Base-by-base conservation (phyloP, 1,140 invertebrate genomes). In the Cryptotermes secundus region DNA sequence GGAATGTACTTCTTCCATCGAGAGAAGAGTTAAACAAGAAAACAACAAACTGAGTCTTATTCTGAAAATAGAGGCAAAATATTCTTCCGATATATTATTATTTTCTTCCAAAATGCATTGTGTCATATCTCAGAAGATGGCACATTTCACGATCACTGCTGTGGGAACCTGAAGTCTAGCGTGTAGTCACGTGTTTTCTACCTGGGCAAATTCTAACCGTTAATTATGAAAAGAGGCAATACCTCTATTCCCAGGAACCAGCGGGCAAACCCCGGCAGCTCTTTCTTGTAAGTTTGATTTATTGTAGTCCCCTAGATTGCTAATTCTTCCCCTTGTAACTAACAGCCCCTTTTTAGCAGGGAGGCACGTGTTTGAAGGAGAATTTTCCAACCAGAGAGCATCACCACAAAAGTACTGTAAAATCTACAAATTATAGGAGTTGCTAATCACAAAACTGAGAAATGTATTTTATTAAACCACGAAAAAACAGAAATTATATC, bases 351-450 rank as follows among this genome's bases (percentile, higher is more conserved):
- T 72, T 72, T 72, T 72, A 72, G 14, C 59, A 72, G 59, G 59
- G 59, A 72, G 59, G 26, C 59, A 72, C 59, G 59, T 26, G 26
- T 72, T 72, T 31, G 59, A 31, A 72, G 59, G 31, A 72, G n/a
- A 6, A 72, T 72, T 72, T 31, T 72, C 26, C 9, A 72, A 9
- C 59, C 59, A 72, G 31, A 72, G n/a, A 72, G 7, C 26, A 31
- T 2, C 26, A 26, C 59, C 26, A 9, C 26, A 6, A 72, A 72
- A n/a, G 59, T 72, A 72, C 0, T 72, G 59, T 31, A 72, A 72
- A 72, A 72, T 72, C 59, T 72, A 72, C n/a, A 31, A 72, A 72
- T 72, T 72, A 72, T 72, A 72, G 59, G 7, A 31, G n/a, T 72
- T 72, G 7, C 4, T 72, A 72, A 49, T 72, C n/a, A 72, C n/a